phyloP scores from a whole-genome alignment of 1,140 invertebrate genomes.

The Dendrolimus kikuchii region DNA sequence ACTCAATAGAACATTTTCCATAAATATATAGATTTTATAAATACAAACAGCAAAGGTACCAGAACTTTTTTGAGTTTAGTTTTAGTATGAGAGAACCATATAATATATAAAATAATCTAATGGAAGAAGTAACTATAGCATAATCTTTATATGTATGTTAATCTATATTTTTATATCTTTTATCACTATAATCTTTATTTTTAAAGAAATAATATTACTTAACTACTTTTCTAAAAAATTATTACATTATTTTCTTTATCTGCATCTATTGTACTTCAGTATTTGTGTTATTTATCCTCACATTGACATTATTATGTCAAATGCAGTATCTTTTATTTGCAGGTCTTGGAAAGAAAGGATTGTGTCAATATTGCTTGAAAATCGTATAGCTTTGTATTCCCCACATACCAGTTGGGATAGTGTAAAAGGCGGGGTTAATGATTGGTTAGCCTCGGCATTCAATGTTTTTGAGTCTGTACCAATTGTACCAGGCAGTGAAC shows the following conservation, averaged over 20 bases:
- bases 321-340: slow-evolving; percentile 28
- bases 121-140: not conserved
- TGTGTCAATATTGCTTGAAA: slow-evolving; percentile 85
- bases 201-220: not conserved
- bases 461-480: slow-evolving; percentile 61
- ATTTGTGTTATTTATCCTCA: too few species aligned
- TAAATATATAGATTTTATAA: too few species aligned
- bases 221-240: too few species aligned
- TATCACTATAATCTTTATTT: slow-evolving; percentile 2
- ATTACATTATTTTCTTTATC: slow-evolving; percentile 1
- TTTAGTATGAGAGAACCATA: too few species aligned
- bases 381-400: slow-evolving; percentile 92
- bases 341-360: slow-evolving; percentile 85
- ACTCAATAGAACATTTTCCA: too few species aligned
- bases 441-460: slow-evolving; percentile 90
- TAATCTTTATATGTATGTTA: not conserved
- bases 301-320: too few species aligned
- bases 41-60: too few species aligned
- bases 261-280: slow-evolving; percentile 3
- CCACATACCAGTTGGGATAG: slow-evolving; percentile 95
- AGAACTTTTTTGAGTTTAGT: too few species aligned
- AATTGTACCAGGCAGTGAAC: slow-evolving; percentile 55
- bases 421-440: slow-evolving; percentile 88
- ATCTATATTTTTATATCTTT: slow-evolving; percentile 5
- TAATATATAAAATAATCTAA: not conserved